phyloP scores from a whole-genome alignment of 1,140 invertebrate species.

The Leucophenga varia region DNA sequence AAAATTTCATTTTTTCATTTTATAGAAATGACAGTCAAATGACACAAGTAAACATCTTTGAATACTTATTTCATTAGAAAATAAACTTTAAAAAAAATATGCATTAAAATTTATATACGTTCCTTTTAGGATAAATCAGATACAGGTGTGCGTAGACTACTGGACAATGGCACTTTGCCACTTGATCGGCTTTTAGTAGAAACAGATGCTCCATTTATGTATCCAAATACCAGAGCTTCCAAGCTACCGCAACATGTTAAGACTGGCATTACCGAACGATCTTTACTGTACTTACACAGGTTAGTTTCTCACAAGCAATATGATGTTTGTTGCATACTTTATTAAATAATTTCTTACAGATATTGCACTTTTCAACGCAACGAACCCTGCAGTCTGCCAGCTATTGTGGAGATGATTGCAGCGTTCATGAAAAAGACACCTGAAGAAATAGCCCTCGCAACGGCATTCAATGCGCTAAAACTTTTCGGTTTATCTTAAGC shows the following conservation, averaged over 20 bases:
- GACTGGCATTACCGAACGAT: conserved; percentile 83
- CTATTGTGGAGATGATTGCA: conserved; percentile 91
- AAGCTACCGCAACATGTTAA: conserved; percentile 86
- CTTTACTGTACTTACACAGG: conserved; percentile 55
- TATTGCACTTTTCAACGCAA: conserved; percentile 96
- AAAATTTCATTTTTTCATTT: too few species aligned
- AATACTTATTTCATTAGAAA: too few species aligned
- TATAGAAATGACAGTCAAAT: too few species aligned
- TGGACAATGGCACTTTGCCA: conserved; percentile 78
- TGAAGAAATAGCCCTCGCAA: conserved; percentile 88
- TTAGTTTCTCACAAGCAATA: conserved; percentile 3
- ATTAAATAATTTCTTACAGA: conserved; percentile 54
- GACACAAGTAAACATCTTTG: too few species aligned
- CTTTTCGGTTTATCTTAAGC: conserved; percentile 82
- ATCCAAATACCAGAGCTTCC: conserved; percentile 90
- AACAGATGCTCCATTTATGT: conserved; percentile 95
- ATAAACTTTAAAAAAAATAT: too few species aligned
- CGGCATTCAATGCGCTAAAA: conserved; percentile 91
- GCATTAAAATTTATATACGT: too few species aligned
- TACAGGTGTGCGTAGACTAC: conserved; percentile 79
- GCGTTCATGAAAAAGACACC: conserved; percentile 83
- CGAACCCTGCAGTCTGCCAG: conserved; percentile 90
- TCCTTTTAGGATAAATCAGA: conserved; percentile 94
- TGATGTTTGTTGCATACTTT: not conserved
- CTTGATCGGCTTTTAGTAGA: conserved; percentile 84